phyloP scores from a whole-genome alignment of 2,113 vertebrate species.

The Callipepla californica region DNA sequence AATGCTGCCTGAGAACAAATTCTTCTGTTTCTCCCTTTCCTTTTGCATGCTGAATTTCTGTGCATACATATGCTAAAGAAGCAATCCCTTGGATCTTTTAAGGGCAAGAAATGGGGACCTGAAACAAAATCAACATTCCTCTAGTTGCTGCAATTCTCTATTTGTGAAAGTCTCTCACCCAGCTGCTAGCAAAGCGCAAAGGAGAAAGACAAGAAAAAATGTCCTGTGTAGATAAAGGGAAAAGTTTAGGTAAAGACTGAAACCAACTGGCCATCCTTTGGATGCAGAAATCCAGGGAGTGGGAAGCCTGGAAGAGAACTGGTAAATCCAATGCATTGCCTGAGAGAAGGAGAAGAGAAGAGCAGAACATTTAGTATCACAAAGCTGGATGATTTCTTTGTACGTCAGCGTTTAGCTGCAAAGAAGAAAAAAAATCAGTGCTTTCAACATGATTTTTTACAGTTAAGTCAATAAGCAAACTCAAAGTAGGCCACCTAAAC shows the following conservation, averaged over 20 bases:
- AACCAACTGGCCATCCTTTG: slow-evolving; percentile 62
- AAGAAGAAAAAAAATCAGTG: slow-evolving; percentile 44
- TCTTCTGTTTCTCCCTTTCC: neutral
- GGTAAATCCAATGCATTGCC: slow-evolving; percentile 66
- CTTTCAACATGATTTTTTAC: slow-evolving; percentile 35
- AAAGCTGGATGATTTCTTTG: slow-evolving; percentile 4
- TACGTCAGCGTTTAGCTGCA: slow-evolving; percentile 25
- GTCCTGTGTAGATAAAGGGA: slow-evolving; percentile 66
- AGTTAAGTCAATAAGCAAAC: slow-evolving; percentile 18
- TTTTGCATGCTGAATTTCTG: neutral
- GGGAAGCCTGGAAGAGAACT: slow-evolving; percentile 72
- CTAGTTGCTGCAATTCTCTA: slow-evolving; percentile 26
- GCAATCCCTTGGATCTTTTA: slow-evolving; percentile 31
- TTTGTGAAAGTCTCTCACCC: slow-evolving; percentile 51
- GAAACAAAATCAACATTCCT: slow-evolving; percentile 57
- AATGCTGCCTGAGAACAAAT: slow-evolving; percentile 33
- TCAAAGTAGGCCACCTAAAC: neutral
- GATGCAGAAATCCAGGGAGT: neutral
- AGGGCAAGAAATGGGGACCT: slow-evolving; percentile 55
- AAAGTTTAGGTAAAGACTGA: slow-evolving; percentile 59
- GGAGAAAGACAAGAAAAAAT: slow-evolving; percentile 66
- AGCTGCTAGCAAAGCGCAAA: neutral
- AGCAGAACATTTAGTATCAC: slow-evolving; percentile 39
- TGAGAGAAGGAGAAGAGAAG: slow-evolving; percentile 66
- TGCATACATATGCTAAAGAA: neutral